Evolutionary conservation across 2,797 vertebrate species (phyloP).

Genomic region (Natrix natrix): DNA sequence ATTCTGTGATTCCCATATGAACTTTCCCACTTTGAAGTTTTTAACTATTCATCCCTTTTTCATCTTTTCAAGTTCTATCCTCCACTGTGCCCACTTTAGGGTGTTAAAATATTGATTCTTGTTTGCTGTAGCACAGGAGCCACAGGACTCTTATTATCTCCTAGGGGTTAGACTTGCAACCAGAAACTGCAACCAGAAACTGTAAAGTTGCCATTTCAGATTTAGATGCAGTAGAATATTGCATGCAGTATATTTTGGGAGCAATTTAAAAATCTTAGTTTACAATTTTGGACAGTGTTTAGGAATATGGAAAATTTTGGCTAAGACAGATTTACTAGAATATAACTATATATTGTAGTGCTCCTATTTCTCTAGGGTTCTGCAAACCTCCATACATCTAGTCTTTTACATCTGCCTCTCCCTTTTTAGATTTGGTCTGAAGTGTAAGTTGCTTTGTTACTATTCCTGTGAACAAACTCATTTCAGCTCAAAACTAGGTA

Average conservation of each 20-base stretch:
- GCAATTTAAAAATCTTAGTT: not conserved
- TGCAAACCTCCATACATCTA: not conserved
- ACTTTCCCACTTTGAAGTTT: slow-evolving; percentile 1
- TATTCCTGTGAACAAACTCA: not conserved
- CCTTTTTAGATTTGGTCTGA: not conserved
- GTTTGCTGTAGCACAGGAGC: not conserved
- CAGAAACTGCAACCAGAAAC: slow-evolving; percentile 8
- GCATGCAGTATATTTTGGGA: not conserved
- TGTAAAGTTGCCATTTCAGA: not conserved
- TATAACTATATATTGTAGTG: not conserved
- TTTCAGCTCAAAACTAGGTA: not conserved
- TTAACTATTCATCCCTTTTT: slow-evolving; percentile 15
- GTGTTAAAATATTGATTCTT: slow-evolving; percentile 36
- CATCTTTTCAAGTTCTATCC: slow-evolving; percentile 17
- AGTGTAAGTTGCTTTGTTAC: not conserved
- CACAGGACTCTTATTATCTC: not conserved
- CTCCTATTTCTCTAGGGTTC: not conserved
- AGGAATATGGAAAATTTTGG: not conserved
- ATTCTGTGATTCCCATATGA: slow-evolving; percentile 20
- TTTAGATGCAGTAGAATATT: not conserved
- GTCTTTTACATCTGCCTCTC: not conserved
- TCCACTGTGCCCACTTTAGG: not conserved
- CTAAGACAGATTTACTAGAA: not conserved
- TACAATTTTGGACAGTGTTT: not conserved
- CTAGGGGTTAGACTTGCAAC: slow-evolving; percentile 8